Evolutionary conservation across 1,140 invertebrate species (phyloP).

Genomic region (Trialeurodes vaporariorum): DNA sequence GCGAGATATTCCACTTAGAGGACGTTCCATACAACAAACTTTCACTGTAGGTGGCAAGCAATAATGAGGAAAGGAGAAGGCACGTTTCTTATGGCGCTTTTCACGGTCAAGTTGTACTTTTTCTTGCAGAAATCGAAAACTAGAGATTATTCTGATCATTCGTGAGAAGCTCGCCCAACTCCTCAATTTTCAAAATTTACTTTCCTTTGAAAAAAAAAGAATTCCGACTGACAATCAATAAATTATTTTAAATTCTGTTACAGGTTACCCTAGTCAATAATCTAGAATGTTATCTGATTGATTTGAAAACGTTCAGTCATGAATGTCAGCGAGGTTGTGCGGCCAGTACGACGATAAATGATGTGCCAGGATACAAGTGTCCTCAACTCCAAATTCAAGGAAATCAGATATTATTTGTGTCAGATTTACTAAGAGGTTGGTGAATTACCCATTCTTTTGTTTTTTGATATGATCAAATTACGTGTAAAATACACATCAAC

Average conservation of each 20-base stretch:
- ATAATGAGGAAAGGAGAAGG: too few species aligned
- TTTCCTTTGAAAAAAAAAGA: too few species aligned
- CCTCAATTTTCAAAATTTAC: too few species aligned
- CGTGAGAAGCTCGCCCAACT: too few species aligned
- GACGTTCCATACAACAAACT: too few species aligned
- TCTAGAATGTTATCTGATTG: constrained; percentile 72
- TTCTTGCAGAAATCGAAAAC: too few species aligned
- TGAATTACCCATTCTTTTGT: constrained; percentile 6
- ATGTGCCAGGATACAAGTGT: constrained; percentile 55
- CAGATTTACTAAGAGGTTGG: constrained; percentile 55
- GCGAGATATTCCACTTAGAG: too few species aligned
- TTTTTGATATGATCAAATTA: neutral
- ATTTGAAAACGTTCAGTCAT: constrained; percentile 62
- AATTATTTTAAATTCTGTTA: constrained; percentile 15
- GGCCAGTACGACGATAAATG: constrained; percentile 70
- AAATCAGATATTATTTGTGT: constrained; percentile 72
- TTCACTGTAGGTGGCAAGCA: too few species aligned
- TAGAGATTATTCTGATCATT: too few species aligned
- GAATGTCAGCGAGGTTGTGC: constrained; percentile 72
- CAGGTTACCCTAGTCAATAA: constrained; percentile 80
- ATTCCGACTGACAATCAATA: too few species aligned
- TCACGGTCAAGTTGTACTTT: too few species aligned
- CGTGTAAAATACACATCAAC: neutral
- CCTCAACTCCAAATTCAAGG: constrained; percentile 80
- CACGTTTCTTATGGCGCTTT: too few species aligned